These are phyloP conservation scores for Zaprionus vittiger DNA, from an alignment of 1,140 invertebrate genomes.

Conservation along the genomic window DNA sequence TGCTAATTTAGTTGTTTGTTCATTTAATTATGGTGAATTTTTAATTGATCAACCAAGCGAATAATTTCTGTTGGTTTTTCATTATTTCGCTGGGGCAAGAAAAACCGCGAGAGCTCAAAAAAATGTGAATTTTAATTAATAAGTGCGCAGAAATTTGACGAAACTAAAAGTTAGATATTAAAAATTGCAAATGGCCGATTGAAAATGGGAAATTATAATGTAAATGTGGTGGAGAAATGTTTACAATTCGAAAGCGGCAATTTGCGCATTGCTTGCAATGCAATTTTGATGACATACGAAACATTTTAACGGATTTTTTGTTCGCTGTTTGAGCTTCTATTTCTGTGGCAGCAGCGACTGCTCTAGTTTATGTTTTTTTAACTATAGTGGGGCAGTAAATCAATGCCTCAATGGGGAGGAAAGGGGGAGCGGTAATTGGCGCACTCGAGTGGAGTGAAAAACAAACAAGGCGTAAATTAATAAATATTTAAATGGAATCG, in stretches of 20 bases:
- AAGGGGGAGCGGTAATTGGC: conserved; percentile 34
- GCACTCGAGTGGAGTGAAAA: conserved; percentile 49
- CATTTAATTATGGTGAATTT: conserved; percentile 1
- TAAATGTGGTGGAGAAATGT: conserved; percentile 41
- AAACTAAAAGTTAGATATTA: not conserved
- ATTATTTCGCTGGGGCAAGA: not conserved
- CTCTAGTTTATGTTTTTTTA: conserved; percentile 14
- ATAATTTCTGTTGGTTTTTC: conserved; percentile 12
- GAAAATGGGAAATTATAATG: not conserved
- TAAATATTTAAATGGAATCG: conserved; percentile 65
- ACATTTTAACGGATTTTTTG: not conserved
- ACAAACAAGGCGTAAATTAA: conserved; percentile 69
- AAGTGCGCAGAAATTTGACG: not conserved
- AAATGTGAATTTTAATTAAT: not conserved
- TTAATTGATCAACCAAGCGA: conserved; percentile 11
- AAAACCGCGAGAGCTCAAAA: not conserved
- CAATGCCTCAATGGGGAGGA: conserved; percentile 23
- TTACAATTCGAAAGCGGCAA: conserved; percentile 50
- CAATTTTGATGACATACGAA: conserved; percentile 38
- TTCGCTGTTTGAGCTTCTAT: not conserved
- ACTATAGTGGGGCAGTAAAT: conserved; percentile 33
- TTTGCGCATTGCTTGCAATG: conserved; percentile 50
- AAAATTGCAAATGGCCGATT: not conserved
- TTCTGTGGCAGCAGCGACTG: not conserved
- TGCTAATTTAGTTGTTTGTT: not conserved